Conservation (phyloP, 1,140 invertebrate species). For the Bombus impatiens region DNA sequence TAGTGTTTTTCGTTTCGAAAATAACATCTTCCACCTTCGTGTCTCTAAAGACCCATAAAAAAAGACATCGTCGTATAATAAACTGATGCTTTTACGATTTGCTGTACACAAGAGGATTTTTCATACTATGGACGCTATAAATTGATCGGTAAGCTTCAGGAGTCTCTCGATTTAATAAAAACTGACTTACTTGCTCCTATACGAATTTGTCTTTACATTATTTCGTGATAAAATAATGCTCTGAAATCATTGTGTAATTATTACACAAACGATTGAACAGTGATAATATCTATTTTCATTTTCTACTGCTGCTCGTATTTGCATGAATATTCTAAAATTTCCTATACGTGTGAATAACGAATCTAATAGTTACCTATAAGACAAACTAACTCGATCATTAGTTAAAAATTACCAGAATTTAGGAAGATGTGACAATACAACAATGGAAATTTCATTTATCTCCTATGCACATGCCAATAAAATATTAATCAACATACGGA, state of each 20-base stretch:
- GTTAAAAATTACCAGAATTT: background rate
- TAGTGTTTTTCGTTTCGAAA: background rate
- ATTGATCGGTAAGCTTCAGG: background rate
- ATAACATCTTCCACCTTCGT: background rate
- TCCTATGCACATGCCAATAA: no score
- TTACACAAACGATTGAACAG: no score
- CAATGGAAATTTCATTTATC: no score
- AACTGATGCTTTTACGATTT: constrained; percentile 18
- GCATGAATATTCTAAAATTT: background rate
- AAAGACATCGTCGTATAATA: background rate
- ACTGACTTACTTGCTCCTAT: no score
- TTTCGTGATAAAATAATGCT: background rate
- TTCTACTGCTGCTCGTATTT: no score
- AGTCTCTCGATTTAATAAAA: background rate
- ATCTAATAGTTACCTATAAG: background rate
- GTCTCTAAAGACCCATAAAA: constrained; percentile 1
- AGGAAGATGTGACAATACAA: background rate
- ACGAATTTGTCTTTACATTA: background rate
- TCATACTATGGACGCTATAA: background rate
- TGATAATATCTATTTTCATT: background rate
- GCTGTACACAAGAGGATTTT: background rate
- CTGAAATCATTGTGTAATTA: background rate
- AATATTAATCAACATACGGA: no score
- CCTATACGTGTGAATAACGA: background rate
- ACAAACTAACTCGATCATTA: no score